Evolutionary conservation across 1,140 invertebrate genomes (phyloP).

Genomic region (Drosophila tsacasi): DNA sequence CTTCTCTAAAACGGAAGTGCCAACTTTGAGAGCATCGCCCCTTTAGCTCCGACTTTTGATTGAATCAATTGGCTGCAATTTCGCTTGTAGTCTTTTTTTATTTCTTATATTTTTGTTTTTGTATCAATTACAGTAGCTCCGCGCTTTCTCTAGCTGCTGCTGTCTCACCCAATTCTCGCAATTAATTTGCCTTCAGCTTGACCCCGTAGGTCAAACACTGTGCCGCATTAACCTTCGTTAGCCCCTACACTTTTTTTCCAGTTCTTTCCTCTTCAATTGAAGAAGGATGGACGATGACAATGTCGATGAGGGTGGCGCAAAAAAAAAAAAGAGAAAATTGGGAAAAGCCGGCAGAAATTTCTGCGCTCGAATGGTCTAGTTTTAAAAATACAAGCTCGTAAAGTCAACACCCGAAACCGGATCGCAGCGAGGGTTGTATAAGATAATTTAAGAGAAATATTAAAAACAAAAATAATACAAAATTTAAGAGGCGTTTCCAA

Average conservation of each 20-base stretch:
- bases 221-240: constrained; percentile 82
- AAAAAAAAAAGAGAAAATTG: background rate
- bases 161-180: constrained; percentile 63
- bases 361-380: constrained; percentile 41
- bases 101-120: constrained; percentile 26
- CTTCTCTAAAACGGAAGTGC: constrained; percentile 52
- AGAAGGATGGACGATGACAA: constrained; percentile 22
- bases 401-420: constrained; percentile 36
- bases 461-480: background rate
- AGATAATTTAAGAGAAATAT: background rate
- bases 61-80: constrained; percentile 78
- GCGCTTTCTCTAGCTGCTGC: constrained; percentile 16
- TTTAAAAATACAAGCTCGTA: constrained; percentile 45
- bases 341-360: constrained; percentile 28
- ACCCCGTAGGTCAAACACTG: constrained; percentile 78
- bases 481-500: background rate
- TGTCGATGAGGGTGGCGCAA: constrained; percentile 1
- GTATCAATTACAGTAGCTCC: constrained; percentile 63
- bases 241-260: constrained; percentile 47
- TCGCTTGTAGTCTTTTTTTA: constrained; percentile 17
- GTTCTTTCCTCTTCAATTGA: constrained; percentile 48
- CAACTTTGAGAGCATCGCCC: constrained; percentile 42
- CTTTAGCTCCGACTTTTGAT: constrained; percentile 47
- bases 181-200: constrained; percentile 80
- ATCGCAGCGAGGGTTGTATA: background rate